Percentiles rank a stretch among this genome's conserved stretches.
These are phyloP conservation scores for Atethmia centrago DNA, from an alignment of 2,888 invertebrate genomes.

Conservation along the genomic window DNA sequence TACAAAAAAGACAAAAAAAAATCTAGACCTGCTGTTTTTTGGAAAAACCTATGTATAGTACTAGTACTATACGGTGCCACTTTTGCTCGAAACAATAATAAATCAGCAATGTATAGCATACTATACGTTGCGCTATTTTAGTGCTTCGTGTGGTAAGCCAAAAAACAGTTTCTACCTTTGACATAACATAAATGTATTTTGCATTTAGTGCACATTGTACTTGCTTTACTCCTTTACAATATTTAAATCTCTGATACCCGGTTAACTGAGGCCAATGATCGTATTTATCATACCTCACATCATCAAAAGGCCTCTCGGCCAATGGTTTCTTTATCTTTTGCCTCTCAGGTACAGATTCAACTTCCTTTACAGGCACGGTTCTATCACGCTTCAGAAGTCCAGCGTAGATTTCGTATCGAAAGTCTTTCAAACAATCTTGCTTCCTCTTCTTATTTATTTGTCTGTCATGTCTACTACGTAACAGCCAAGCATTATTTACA, in stretches of 20 bases:
- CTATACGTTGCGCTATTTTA: slow-evolving; percentile 1
- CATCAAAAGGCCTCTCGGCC: slow-evolving; percentile 53
- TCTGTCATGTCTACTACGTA: slow-evolving; percentile 46
- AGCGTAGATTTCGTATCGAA: slow-evolving; percentile 52
- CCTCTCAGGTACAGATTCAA: slow-evolving; percentile 26
- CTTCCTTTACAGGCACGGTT: slow-evolving; percentile 31
- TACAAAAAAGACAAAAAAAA: no score
- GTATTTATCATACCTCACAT: slow-evolving; percentile 43
- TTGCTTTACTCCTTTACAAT: slow-evolving; percentile 58
- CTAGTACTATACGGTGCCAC: background rate
- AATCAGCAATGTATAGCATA: slow-evolving; percentile 2
- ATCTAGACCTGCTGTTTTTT: background rate
- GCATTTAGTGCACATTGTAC: slow-evolving; percentile 60
- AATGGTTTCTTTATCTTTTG: slow-evolving; percentile 51
- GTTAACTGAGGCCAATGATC: slow-evolving; percentile 58
- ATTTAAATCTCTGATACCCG: slow-evolving; percentile 57
- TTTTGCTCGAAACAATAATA: background rate
- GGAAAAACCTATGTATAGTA: background rate
- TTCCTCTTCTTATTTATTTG: slow-evolving; percentile 43
- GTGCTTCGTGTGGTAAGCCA: slow-evolving; percentile 23
- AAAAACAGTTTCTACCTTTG: slow-evolving; percentile 51
- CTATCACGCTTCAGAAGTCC: slow-evolving; percentile 43
- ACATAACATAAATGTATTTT: slow-evolving; percentile 51
- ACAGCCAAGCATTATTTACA: slow-evolving; percentile 57
- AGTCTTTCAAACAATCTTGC: slow-evolving; percentile 54